Evolutionary conservation across 2,888 invertebrate species (phyloP).

Genomic region (Machimus rusticus): DNA sequence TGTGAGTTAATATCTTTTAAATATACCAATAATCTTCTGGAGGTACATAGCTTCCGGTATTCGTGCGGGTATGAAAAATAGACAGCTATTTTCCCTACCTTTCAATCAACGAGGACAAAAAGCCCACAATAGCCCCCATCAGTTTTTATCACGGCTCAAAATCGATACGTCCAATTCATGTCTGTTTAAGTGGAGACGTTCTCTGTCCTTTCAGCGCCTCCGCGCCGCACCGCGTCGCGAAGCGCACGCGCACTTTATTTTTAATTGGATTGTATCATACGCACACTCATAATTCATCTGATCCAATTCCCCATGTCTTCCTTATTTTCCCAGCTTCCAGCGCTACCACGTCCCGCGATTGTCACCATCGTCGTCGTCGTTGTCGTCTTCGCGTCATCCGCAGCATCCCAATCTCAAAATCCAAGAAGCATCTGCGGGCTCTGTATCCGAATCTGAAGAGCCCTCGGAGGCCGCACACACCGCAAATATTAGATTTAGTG

Average conservation of each 20-base stretch:
- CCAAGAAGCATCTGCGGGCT: conserved; percentile 30
- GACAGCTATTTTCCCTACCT: background rate
- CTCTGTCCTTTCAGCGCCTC: background rate
- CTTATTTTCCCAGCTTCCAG: background rate
- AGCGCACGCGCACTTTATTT: conserved; percentile 6
- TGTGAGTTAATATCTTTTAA: background rate
- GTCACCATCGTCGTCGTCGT: background rate
- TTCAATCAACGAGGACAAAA: background rate
- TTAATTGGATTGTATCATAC: conserved; percentile 41
- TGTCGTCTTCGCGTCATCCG: conserved; percentile 10
- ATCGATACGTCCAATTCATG: conserved; percentile 4
- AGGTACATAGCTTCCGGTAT: background rate
- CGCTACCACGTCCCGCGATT: background rate
- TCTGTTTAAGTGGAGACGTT: conserved; percentile 10
- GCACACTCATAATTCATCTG: conserved; percentile 34
- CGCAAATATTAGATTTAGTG: background rate
- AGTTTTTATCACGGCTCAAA: background rate
- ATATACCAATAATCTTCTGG: background rate
- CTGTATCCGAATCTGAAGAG: background rate
- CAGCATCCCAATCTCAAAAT: background rate
- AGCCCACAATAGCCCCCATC: background rate
- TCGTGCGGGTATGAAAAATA: background rate
- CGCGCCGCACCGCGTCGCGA: background rate
- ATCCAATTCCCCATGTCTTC: background rate
- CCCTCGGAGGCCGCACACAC: background rate